Evolutionary conservation across 2,113 vertebrate genomes (phyloP).

Genomic region (Anarhynchus alexandrinus): DNA sequence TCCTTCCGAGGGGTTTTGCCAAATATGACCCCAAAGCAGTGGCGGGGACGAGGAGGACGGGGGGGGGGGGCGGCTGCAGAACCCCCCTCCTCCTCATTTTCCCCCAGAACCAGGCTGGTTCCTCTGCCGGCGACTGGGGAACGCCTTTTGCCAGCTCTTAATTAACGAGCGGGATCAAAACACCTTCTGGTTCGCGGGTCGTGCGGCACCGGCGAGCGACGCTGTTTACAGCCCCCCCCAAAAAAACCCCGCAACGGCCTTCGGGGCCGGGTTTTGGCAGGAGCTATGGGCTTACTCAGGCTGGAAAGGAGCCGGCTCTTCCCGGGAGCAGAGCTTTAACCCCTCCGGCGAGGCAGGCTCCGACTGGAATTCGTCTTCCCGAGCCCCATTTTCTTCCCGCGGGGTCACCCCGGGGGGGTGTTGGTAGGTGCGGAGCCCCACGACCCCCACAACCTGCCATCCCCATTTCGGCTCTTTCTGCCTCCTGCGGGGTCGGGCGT

Average conservation of each 20-base stretch:
- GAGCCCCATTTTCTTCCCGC: accelerated
- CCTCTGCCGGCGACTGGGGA: neutral
- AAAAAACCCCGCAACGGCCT: neutral
- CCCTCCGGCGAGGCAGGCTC: neutral
- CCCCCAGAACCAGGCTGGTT: neutral
- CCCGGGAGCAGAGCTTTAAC: neutral
- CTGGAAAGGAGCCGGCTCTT: neutral
- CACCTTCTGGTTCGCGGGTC: neutral
- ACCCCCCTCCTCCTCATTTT: neutral
- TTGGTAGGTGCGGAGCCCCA: neutral
- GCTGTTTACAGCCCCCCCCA: neutral
- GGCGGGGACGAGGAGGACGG: accelerated
- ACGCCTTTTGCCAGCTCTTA: neutral
- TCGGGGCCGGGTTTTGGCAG: neutral
- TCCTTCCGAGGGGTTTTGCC: accelerated
- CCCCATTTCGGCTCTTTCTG: no score
- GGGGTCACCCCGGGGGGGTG: neutral
- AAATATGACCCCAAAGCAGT: neutral
- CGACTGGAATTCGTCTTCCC: accelerated
- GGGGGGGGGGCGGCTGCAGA: neutral
- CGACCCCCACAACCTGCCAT: neutral
- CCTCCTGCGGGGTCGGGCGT: neutral
- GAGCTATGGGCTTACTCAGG: neutral
- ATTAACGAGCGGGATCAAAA: neutral
- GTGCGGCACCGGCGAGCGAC: neutral